Percentiles rank a stretch among this genome's conserved stretches.
Evolutionary conservation across 2,797 vertebrate genomes (phyloP).

Genomic region (Tadarida brasiliensis): DNA sequence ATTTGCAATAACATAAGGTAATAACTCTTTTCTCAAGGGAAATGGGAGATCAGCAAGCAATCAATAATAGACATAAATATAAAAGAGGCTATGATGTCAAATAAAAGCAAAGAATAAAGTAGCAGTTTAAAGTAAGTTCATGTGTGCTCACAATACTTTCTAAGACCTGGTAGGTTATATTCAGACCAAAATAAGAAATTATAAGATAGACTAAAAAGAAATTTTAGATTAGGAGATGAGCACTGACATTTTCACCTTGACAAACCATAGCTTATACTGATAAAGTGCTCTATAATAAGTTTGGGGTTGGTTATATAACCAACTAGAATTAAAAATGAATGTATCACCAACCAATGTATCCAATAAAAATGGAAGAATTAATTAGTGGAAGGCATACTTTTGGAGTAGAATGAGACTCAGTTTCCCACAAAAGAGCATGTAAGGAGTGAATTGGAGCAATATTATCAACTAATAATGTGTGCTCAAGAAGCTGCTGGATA

Average conservation of each 20-base stretch:
- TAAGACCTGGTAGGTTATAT: neutral
- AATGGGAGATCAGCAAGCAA: neutral
- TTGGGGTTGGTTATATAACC: neutral
- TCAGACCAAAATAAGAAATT: neutral
- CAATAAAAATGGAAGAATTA: neutral
- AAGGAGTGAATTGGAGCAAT: neutral
- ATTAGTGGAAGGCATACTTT: neutral
- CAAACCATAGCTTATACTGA: neutral
- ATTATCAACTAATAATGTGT: neutral
- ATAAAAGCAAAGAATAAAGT: neutral
- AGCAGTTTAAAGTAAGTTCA: neutral
- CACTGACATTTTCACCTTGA: neutral
- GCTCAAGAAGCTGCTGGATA: neutral
- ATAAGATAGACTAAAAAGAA: neutral
- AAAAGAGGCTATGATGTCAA: neutral
- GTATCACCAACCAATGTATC: neutral
- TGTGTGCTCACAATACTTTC: neutral
- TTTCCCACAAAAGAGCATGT: neutral
- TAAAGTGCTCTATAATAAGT: neutral
- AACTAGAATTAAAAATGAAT: neutral
- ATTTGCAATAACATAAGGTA: neutral
- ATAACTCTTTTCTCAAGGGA: neutral
- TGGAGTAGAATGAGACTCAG: neutral
- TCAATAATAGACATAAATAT: constrained; percentile 24
- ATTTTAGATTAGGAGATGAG: neutral